Base-by-base conservation (phyloP, 2,797 vertebrate genomes). In the Macropodus opercularis region DNA sequence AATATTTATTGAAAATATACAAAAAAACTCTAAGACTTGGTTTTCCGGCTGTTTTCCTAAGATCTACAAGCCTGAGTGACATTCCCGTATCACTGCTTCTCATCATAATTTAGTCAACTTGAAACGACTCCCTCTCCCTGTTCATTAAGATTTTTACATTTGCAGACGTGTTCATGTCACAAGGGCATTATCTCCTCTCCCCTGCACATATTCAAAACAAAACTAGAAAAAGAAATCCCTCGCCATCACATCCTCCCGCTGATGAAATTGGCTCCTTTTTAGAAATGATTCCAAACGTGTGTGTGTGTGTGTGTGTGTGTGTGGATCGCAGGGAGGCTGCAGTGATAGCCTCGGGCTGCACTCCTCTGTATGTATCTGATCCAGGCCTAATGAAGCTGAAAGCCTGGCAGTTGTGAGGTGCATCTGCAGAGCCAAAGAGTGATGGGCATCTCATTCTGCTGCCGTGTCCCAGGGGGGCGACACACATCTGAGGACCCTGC, bases 391-490 rank as follows among this genome's bases (percentile, higher is more conserved):
- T 93, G 93, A 95, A 93, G 92, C 92, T 86, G 90, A 92, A 93
- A 93, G 93, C 91, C 93, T 92, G 93, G 90, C 93, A 91, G 90
- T 92, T 91, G 90, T 86, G 85, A 87, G 89, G 87, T 93, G 91
- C 90, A 91, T 94, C 94, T 94, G 91, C 93, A 92, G 87, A 91
- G 91, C 93, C 90, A 90, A 90, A 93, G 93, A 93, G 91, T 92
- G 94, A 95, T 92, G 93, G 94, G 89, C 93, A 93, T 95, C 93
- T 95, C 92, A 93, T 95, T 94, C 92, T 89, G 90, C 91, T 72
- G 91, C 75, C 19, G 26, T 59, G 56, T 85, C 85, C 86, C 90
- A 26, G 65, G 70, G 87, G 87, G 83, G 69, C 46, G 58, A 13
- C 74, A 53, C 84, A 92, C 89, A 90, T 94, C 93, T 93, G 93